Base-by-base conservation (phyloP, 35 echinoderm and acorn worm genomes). In the Apostichopus japonicus region DNA sequence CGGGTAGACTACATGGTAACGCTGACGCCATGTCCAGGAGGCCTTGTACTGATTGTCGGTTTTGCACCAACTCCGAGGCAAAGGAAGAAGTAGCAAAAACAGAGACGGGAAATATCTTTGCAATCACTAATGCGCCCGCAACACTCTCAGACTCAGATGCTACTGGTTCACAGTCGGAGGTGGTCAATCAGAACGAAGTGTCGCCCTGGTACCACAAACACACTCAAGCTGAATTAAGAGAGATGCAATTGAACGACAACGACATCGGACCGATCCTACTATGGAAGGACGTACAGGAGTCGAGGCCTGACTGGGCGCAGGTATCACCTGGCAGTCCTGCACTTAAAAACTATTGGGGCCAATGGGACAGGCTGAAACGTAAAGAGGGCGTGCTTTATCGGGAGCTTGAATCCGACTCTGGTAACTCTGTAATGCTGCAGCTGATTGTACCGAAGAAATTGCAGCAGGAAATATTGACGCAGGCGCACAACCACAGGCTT, bases 261-360 rank as follows among this genome's bases (percentile, higher is more conserved):
- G 71, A 73, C 1, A 23, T 73, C 71, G 71, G 71, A 19, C 16
- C 16, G 17, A n/a, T 23, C 10, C 63, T 8, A 17, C 63, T 53
- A 10, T 53, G 51, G 78, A 24, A 79, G 23, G 8, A 79, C 9
- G 78, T n/a, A 22, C 78, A 79, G 22, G 23, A 79, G 13, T 79
- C 78, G 10, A 79, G 10, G 33, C 86, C 86, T 15, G 27, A 65
- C 4, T 67, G 86, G 58, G 86, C 11, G 24, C 57, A 88, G 10
- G 9, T 65, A 61, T 13, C 86, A 15, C 10, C 86, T 10, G 58
- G 86, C 14, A 88, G 86, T 25, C 21, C 72, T 0, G 44, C 83
- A 1, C 55, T 71, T 5, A 95, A 95, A 70, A 91, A 87, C 11
- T 96, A 96, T 54, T 96, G 92, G 88, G 53, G 23, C 9, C 79